Base-by-base conservation (phyloP, 2,113 vertebrate species). In the Chlamydotis undulata region DNA sequence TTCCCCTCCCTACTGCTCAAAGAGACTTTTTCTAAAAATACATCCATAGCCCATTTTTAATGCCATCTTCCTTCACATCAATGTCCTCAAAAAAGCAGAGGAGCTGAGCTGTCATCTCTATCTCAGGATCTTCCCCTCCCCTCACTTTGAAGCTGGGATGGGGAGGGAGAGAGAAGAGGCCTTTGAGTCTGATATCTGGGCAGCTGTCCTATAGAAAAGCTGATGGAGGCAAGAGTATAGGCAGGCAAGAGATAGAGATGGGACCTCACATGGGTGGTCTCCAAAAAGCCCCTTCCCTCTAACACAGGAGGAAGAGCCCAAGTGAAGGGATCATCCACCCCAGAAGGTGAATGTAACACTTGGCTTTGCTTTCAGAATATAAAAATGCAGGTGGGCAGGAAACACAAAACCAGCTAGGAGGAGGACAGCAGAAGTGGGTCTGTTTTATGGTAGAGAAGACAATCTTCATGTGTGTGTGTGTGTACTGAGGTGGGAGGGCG, bases 1-100 rank as follows among this genome's bases (percentile, higher is more conserved):
- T 96, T 96, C 85, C 79, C 64, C 89, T 93, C 89, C 89, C 92
- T 90, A 24, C 65, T 87, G 70, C 55, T 83, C 47, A 59, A 24
- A 95, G 76, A 95, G 24, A 56, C 50, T 49, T 83, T 83, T 88
- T 37, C 95, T 96, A 97, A 95, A 97, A 97, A 96, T 97, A 97
- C 25, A 81, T 91, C 80, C 78, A 49, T 55, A 93, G 89, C 92
- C 91, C 77, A 76, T 92, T 96, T 97, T 95, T 96, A 96, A 92
- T 93, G 67, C 68, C 3, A 2, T 89, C 85, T 95, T 87, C 80
- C 80, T 91, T 92, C 87, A 96, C 56, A 53, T 95, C 96, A 95
- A 56, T 84, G 88, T 93, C 76, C 52, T 50, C 4, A 85, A 2
- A 95, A 96, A 93, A 83, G 76, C 49, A 91, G 76, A 94, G 60